Conservation (phyloP, 1,140 invertebrate genomes). For the Aphis craccivora region DNA sequence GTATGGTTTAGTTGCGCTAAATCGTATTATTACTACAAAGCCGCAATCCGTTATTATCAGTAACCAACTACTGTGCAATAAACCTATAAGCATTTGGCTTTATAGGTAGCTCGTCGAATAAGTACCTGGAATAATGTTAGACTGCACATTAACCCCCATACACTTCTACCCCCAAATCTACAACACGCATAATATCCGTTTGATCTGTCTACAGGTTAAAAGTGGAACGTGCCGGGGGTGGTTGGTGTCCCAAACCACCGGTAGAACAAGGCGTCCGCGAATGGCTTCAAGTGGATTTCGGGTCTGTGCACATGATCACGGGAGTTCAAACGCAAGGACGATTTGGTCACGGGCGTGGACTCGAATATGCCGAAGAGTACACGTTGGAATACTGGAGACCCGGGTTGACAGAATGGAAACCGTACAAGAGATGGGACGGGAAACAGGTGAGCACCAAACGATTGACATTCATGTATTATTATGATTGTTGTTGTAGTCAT, state of each 20-base stretch:
- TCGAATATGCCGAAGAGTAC: conserved; percentile 90
- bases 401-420: conserved; percentile 68
- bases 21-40: background rate
- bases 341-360: conserved; percentile 91
- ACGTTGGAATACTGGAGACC: conserved; percentile 90
- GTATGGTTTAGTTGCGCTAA: background rate
- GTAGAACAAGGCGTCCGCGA: conserved; percentile 86
- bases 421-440: conserved; percentile 62
- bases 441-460: conserved; percentile 61
- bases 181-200: background rate
- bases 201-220: conserved; percentile 73
- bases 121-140: no score
- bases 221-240: conserved; percentile 88
- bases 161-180: background rate
- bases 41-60: background rate
- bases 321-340: conserved; percentile 88
- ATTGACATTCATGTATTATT: background rate
- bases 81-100: background rate
- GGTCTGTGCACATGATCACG: conserved; percentile 79
- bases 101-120: no score
- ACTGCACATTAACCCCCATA: background rate
- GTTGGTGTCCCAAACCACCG: conserved; percentile 91
- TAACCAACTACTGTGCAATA: background rate
- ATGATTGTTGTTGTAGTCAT: background rate
- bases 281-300: conserved; percentile 88